Evolutionary conservation across 2,113 vertebrate species (phyloP).

Genomic region (Carassius gibelio): DNA sequence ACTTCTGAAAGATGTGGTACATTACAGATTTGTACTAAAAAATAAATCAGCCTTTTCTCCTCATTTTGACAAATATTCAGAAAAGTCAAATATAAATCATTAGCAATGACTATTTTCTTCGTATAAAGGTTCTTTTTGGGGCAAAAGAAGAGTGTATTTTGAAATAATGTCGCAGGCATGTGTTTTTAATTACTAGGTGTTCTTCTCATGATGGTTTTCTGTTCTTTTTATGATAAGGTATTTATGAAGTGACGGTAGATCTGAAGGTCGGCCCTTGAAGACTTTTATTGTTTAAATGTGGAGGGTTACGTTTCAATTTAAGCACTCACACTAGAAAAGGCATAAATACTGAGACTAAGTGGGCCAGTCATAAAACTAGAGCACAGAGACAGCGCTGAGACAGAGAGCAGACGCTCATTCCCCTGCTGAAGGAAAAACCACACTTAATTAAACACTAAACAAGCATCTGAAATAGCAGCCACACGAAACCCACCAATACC

Average conservation of each 20-base stretch:
- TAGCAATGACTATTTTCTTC: neutral
- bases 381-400: slow-evolving; percentile 81
- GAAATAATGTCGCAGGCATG: slow-evolving; percentile 73
- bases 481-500: slow-evolving; percentile 82
- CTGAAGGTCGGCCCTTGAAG: slow-evolving; percentile 94
- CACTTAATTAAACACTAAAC: slow-evolving; percentile 98
- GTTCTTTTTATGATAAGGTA: slow-evolving; percentile 89
- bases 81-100: neutral
- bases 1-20: neutral
- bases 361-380: slow-evolving; percentile 85
- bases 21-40: neutral
- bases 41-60: neutral
- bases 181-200: slow-evolving; percentile 99
- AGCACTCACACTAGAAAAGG: slow-evolving; percentile 89
- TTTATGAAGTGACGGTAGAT: slow-evolving; percentile 99
- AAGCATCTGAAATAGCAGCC: slow-evolving; percentile 88
- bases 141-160: neutral
- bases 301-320: slow-evolving; percentile 94
- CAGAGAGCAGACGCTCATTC: slow-evolving; percentile 97
- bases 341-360: slow-evolving; percentile 98
- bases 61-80: neutral
- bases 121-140: neutral
- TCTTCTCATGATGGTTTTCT: slow-evolving; percentile 84
- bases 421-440: slow-evolving; percentile 92
- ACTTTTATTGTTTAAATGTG: slow-evolving; percentile 99